These are phyloP conservation scores for Trachymyrmex cornetzi DNA, from an alignment of 1,140 invertebrate species.

Conservation along the genomic window DNA sequence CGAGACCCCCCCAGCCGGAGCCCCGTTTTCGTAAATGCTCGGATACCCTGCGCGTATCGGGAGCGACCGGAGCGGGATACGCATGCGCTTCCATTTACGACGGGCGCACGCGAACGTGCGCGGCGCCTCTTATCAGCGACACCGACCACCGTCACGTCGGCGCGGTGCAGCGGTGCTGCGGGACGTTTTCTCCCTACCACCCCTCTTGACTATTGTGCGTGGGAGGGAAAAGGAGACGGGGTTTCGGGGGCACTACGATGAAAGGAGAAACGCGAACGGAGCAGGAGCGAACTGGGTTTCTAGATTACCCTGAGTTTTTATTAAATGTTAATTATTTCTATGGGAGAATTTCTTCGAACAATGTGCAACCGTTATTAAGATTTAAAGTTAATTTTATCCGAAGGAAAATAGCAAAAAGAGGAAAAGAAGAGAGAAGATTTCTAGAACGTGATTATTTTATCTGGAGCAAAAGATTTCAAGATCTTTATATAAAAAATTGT, in stretches of 20 bases:
- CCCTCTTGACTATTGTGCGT: neutral
- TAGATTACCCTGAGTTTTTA: neutral
- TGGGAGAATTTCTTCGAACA: neutral
- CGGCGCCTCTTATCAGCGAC: constrained; percentile 79
- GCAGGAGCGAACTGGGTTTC: neutral
- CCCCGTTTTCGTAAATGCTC: constrained; percentile 76
- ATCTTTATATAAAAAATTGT: neutral
- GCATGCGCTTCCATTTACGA: constrained; percentile 70
- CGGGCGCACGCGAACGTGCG: constrained; percentile 77
- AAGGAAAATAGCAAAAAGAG: neutral
- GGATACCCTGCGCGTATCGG: constrained; percentile 70
- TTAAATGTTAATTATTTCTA: neutral
- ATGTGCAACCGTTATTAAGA: neutral
- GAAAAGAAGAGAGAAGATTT: neutral
- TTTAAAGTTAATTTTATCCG: neutral
- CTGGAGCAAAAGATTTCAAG: too few relatives aligned
- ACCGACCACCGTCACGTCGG: constrained; percentile 36
- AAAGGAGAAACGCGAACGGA: constrained; percentile 40
- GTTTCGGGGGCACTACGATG: neutral
- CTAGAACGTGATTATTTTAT: neutral
- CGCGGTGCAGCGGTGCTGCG: constrained; percentile 18
- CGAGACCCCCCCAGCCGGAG: constrained; percentile 67
- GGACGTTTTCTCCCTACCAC: constrained; percentile 12
- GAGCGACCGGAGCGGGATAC: constrained; percentile 58
- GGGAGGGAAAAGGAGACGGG: constrained; percentile 38